Conservation (phyloP, 2,113 vertebrate genomes). For the Daboia siamensis region DNA sequence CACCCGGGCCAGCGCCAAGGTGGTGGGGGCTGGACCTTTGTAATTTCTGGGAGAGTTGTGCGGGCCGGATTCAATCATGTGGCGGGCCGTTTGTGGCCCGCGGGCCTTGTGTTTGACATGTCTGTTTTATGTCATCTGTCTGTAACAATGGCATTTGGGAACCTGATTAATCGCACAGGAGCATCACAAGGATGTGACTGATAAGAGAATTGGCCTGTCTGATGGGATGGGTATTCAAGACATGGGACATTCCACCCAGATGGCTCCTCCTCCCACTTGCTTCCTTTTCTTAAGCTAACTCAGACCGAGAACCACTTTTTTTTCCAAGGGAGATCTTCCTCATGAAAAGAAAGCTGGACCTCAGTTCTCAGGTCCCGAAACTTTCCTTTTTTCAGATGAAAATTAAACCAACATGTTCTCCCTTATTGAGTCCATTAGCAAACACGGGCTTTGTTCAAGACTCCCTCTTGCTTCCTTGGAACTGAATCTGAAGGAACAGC, state of each 20-base stretch:
- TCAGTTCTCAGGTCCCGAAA: background rate
- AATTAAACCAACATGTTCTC: background rate
- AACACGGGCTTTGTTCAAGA: background rate
- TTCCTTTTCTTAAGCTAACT: background rate
- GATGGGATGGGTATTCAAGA: background rate
- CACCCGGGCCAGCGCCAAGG: too few relatives aligned
- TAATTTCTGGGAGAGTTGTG: too few relatives aligned
- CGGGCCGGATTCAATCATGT: too few relatives aligned
- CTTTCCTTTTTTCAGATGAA: background rate
- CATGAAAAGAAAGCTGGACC: background rate
- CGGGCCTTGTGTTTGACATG: too few relatives aligned
- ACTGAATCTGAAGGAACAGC: background rate
- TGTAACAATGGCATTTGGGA: background rate
- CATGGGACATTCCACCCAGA: background rate
- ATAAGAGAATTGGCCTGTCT: background rate
- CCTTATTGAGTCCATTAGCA: background rate
- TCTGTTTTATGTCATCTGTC: background rate
- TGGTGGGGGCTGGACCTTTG: too few relatives aligned
- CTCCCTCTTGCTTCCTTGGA: background rate
- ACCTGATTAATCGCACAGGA: background rate
- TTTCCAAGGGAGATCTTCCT: background rate
- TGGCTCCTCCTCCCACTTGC: background rate
- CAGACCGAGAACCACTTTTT: background rate
- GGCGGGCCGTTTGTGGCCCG: too few relatives aligned
- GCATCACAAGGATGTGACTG: background rate